Evolutionary conservation across 2,888 invertebrate genomes (phyloP), one percentile per base, ranked within the genome.

Genomic region (Cheilosia vernalis): DNA sequence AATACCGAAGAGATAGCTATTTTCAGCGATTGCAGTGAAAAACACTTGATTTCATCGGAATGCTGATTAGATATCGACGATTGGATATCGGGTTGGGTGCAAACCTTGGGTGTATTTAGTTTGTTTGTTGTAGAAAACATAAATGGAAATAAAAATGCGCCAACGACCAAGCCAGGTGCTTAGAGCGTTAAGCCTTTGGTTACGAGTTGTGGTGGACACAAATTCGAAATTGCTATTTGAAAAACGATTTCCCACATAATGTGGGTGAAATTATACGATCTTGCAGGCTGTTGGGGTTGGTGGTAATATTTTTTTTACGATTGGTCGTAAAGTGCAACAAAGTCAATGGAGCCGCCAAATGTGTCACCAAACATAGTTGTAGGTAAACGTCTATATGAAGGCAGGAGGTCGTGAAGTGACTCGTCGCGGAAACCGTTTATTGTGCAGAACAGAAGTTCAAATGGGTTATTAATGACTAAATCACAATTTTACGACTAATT

Each of bases 1-100:
- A 56, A 15, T 10, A 47, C 5, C 56, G 44, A 37, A 49, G 3
- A 64, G 63, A 74, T 64, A 69, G 24, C 37, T 74, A 69, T 47
- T 56, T 69, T 44, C 5, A 69, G 44, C 33, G 64, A 55, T 64
- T 56, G 64, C 64, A 61, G 70, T 27, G 56, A 21, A 60, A 69
- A 79, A 56, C 61, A 80, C 73, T 67, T 61, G 63, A 76, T 40
- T 30, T n/a, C 21, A 53, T 58, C 24, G 69, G 37, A 69, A 76
- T 51, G 51, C 64, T 70, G 81, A 76, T 81, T 58, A 76, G 81
- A 81, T 81, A 81, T 13, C 56, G 19, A 24, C 19, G 15, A 21
- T 72, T 24, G 24, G 24, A 6, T 30, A 42, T 49, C 51, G 30
- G 6, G 9, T 21, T 15, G 60, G 30, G 15, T 60, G 72, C 60